phyloP scores from a whole-genome alignment of 2,888 invertebrate genomes.

The Xanthorhoe spadicearia region DNA sequence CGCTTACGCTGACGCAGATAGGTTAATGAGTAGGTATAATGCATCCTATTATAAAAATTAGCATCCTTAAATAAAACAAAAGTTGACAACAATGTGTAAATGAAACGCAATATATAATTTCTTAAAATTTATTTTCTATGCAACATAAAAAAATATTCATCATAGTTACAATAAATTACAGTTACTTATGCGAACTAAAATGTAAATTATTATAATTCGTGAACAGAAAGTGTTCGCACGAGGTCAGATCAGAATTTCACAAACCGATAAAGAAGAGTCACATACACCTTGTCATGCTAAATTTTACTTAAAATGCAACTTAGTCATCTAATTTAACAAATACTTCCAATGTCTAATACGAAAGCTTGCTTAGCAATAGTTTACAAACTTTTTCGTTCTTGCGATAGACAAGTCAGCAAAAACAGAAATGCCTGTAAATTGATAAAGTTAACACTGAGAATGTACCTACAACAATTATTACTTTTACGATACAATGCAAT shows the following conservation, averaged over 20 bases:
- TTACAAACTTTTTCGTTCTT: constrained; percentile 35
- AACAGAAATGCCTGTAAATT: constrained; percentile 37
- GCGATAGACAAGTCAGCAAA: constrained; percentile 22
- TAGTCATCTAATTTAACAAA: constrained; percentile 63
- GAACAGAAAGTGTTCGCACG: constrained; percentile 65
- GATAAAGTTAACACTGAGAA: constrained; percentile 55
- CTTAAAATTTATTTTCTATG: constrained; percentile 85
- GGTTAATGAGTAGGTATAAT: background rate
- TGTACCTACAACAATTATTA: constrained; percentile 65
- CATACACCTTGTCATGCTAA: constrained; percentile 68
- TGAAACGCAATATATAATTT: constrained; percentile 63
- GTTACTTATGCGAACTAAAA: constrained; percentile 82
- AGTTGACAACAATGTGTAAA: constrained; percentile 26
- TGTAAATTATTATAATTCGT: constrained; percentile 76
- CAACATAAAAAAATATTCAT: constrained; percentile 86
- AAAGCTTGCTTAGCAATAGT: constrained; percentile 66
- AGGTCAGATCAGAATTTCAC: constrained; percentile 54
- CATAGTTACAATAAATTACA: constrained; percentile 84
- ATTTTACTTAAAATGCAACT: constrained; percentile 63
- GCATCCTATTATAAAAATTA: too few species aligned
- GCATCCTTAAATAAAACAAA: too few species aligned
- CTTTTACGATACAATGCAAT: constrained; percentile 48
- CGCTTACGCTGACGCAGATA: background rate
- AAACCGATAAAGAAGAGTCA: constrained; percentile 52
- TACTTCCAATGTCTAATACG: constrained; percentile 54